phyloP scores from a whole-genome alignment of 2,888 invertebrate species.

The Chymomyza amoena region DNA sequence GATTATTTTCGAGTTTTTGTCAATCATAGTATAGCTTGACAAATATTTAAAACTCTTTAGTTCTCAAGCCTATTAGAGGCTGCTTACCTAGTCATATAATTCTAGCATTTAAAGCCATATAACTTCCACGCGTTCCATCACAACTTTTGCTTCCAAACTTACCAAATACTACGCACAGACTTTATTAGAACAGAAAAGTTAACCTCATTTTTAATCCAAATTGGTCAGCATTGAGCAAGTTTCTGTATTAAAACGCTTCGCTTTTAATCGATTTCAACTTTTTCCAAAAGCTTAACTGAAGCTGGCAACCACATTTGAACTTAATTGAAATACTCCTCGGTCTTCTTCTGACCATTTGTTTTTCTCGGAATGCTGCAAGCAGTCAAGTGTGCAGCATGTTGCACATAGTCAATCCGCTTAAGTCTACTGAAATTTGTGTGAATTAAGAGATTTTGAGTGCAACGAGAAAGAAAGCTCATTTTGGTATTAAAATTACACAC shows the following conservation, averaged over 20 bases:
- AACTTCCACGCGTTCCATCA: no score
- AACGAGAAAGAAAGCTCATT: slow-evolving; percentile 41
- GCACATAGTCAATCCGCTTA: slow-evolving; percentile 50
- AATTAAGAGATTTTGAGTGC: slow-evolving; percentile 62
- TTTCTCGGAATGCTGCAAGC: not conserved
- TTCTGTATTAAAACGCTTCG: slow-evolving; percentile 6
- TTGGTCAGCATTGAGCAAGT: not conserved
- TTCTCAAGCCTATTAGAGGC: no score
- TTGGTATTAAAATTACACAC: not conserved
- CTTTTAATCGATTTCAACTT: no score
- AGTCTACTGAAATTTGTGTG: slow-evolving; percentile 47
- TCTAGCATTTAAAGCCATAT: no score
- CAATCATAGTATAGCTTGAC: no score
- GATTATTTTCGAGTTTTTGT: no score
- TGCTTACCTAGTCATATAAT: no score
- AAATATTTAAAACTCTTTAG: no score
- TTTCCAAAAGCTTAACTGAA: slow-evolving; percentile 11
- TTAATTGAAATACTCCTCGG: slow-evolving; percentile 26
- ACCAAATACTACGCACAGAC: no score
- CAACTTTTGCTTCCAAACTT: no score
- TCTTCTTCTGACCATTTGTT: not conserved
- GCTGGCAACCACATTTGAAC: slow-evolving; percentile 41
- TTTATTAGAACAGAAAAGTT: no score
- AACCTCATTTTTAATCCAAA: no score
- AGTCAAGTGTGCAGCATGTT: not conserved